Evolutionary conservation across 2,113 vertebrate genomes (phyloP), one percentile per base, ranked within the genome.

Genomic region (Hemiscyllium ocellatum): DNA sequence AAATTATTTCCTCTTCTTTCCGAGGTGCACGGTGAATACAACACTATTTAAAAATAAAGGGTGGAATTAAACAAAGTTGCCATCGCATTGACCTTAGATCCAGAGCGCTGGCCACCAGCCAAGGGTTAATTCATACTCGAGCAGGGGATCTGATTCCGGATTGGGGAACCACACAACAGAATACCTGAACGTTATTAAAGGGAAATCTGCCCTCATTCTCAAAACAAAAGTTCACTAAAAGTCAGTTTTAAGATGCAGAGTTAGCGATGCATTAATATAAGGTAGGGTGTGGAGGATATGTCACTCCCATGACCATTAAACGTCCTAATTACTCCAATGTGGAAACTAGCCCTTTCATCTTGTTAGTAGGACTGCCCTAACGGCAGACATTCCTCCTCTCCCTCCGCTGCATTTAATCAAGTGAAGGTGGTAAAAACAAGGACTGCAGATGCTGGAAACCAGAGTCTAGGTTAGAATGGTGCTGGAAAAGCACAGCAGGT

Each of bases 261-360:
- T 50, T 95, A 95, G 72, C 47, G 94, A 33, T 47, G 37, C 50
- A 37, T 70, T 70, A 72, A 95, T 72, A 47, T 29, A 72, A 72
- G 66, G 52, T 70, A 33, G 12, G 47, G 33, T 15, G 7, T 95
- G 26, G 69, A 93, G 42, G 52, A n/a, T 72, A 95, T 29, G 26
- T 33, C 33, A 50, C 24, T 26, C 37, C 47, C 69, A 29, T 95
- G 72, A 95, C 20, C 69, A 95, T 76, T 76, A 72, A 95, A 52
- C 94, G 42, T 37, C 56, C 22, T 94, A 70, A 94, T 94, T 70
- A 42, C 7, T 3, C 72, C 24, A 70, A 72, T 72, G 5, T 29
- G 26, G 37, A 72, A 95, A 72, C 76, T 95, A 17, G 50, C 24
- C 37, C 69, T 95, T 95, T 95, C 50, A 95, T 95, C 52, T 52